Percentiles rank a stretch among this genome's conserved stretches.
phyloP scores from a whole-genome alignment of 2,888 invertebrate species.

The Epirrhoe tristata region DNA sequence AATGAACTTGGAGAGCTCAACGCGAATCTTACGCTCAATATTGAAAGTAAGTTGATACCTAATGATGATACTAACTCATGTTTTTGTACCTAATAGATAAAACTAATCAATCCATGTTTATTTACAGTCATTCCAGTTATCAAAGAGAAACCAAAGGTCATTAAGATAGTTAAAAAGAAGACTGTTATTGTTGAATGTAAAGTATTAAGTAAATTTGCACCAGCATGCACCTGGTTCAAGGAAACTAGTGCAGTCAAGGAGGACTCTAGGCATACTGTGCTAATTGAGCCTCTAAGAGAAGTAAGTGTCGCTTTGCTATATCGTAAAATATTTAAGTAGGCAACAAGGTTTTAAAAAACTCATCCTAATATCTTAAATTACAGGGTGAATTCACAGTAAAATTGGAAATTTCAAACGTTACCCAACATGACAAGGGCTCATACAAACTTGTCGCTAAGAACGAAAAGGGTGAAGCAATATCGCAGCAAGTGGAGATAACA shows the following conservation, averaged over 20 bases:
- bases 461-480: conserved; percentile 96
- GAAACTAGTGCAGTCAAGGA: conserved; percentile 92
- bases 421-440: conserved; percentile 92
- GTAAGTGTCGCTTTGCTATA: conserved; percentile 70
- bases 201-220: conserved; percentile 96
- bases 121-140: conserved; percentile 94
- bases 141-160: conserved; percentile 95
- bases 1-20: conserved; percentile 98
- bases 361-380: conserved; percentile 34
- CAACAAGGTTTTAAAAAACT: background rate
- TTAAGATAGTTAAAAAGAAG: conserved; percentile 96
- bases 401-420: conserved; percentile 94
- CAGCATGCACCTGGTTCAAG: conserved; percentile 97
- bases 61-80: background rate
- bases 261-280: conserved; percentile 90
- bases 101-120: conserved; percentile 28
- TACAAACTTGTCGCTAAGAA: conserved; percentile 96
- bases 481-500: conserved; percentile 94
- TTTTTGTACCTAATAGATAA: background rate
- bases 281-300: conserved; percentile 92
- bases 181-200: conserved; percentile 97
- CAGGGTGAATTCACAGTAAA: conserved; percentile 96
- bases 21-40: conserved; percentile 98
- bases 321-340: background rate
- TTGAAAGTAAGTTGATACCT: conserved; percentile 92